These are phyloP conservation scores for Panurus biarmicus DNA, from an alignment of 2,113 vertebrate species.

Conservation along the genomic window DNA sequence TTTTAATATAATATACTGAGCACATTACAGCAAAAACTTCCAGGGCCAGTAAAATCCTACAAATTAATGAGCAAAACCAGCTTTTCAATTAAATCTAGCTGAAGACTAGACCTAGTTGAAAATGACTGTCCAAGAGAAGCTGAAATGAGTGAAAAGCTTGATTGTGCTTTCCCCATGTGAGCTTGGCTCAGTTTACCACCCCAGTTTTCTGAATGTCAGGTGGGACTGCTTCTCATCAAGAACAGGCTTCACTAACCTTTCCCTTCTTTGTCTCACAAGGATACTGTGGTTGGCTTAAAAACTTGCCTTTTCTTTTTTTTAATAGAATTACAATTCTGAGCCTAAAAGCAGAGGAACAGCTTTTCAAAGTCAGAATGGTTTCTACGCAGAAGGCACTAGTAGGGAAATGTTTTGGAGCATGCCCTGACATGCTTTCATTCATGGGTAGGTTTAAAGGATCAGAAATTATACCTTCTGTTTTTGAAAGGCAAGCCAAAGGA, in stretches of 20 bases:
- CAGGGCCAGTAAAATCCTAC: constrained; percentile 36
- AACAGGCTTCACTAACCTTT: neutral
- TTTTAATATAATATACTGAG: constrained; percentile 67
- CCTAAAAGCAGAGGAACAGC: neutral
- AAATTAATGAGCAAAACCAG: constrained; percentile 55
- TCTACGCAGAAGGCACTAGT: neutral
- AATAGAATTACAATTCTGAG: neutral
- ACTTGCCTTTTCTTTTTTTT: neutral
- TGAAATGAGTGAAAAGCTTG: constrained; percentile 1
- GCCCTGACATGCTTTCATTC: neutral
- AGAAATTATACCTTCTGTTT: constrained; percentile 8
- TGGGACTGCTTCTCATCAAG: neutral
- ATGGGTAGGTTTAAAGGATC: neutral
- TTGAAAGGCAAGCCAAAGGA: neutral
- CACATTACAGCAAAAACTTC: constrained; percentile 29
- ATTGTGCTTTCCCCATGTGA: neutral
- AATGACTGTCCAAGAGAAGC: neutral
- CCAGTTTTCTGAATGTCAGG: neutral
- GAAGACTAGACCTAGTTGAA: neutral
- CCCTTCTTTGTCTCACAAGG: neutral
- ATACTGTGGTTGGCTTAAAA: neutral
- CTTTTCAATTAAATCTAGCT: constrained; percentile 35
- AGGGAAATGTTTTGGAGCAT: neutral
- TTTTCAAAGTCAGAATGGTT: neutral
- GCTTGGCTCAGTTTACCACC: neutral